These are phyloP conservation scores for Lymantria dispar DNA, from an alignment of 2,888 invertebrate genomes.

Conservation along the genomic window DNA sequence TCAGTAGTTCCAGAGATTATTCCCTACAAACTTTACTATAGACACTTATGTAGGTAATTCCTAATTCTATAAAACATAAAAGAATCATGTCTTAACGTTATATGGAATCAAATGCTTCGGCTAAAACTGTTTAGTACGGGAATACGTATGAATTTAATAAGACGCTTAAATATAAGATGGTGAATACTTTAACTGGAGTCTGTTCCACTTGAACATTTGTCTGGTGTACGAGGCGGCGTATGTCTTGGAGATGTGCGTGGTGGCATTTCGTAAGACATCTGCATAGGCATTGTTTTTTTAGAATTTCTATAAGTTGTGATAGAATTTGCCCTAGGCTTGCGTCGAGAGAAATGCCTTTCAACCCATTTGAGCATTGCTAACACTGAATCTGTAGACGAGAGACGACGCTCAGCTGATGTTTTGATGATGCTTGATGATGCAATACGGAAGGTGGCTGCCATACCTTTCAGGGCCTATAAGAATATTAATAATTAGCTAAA, in stretches of 20 bases:
- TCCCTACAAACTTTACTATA: background rate
- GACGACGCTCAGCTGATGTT: constrained; percentile 92
- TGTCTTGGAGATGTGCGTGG: constrained; percentile 46
- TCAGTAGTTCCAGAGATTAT: no score
- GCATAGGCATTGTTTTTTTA: constrained; percentile 87
- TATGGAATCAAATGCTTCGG: background rate
- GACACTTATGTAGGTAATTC: constrained; percentile 6
- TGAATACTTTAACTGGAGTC: constrained; percentile 63
- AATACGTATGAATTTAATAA: constrained; percentile 17
- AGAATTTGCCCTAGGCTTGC: constrained; percentile 89
- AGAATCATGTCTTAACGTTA: background rate
- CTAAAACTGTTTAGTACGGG: background rate
- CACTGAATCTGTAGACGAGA: constrained; percentile 94
- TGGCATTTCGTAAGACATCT: constrained; percentile 85
- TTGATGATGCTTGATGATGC: constrained; percentile 92
- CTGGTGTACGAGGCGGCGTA: constrained; percentile 58
- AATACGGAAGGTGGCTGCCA: constrained; percentile 96
- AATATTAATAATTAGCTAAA: constrained; percentile 4
- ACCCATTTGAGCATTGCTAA: constrained; percentile 95
- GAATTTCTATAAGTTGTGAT: constrained; percentile 80
- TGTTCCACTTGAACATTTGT: constrained; percentile 63
- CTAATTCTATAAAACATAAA: constrained; percentile 6
- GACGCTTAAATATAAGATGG: constrained; percentile 9
- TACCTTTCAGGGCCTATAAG: constrained; percentile 91
- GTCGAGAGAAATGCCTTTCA: constrained; percentile 90